Conservation (phyloP, 2,888 invertebrate genomes). For the Gibbula magus region DNA sequence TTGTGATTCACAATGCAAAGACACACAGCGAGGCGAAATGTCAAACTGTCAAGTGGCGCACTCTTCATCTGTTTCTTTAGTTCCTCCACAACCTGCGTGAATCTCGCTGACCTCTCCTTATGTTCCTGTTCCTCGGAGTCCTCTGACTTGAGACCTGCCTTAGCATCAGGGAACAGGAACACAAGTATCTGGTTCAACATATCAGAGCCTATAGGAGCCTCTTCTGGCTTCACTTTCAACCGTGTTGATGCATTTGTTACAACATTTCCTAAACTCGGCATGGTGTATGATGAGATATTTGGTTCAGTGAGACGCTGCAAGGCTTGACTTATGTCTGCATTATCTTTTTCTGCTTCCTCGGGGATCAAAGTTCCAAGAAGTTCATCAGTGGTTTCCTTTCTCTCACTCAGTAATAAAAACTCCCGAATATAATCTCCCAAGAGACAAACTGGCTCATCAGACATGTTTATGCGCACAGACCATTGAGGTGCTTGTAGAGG, state of each 20-base stretch:
- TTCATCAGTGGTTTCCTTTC: conserved; percentile 76
- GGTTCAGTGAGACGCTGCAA: conserved; percentile 85
- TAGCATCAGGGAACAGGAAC: conserved; percentile 92
- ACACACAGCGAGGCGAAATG: conserved; percentile 87
- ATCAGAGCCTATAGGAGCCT: conserved; percentile 87
- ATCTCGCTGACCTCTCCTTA: conserved; percentile 27
- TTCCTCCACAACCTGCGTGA: conserved; percentile 51
- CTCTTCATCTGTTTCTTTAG: conserved; percentile 82
- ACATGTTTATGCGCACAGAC: conserved; percentile 78
- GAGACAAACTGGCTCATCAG: conserved; percentile 84
- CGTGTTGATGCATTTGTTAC: conserved; percentile 63
- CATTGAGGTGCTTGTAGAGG: conserved; percentile 86
- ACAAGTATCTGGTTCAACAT: conserved; percentile 85
- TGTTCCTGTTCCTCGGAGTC: conserved; percentile 28
- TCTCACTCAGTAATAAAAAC: conserved; percentile 81
- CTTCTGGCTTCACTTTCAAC: conserved; percentile 70
- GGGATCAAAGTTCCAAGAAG: conserved; percentile 77
- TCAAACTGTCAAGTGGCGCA: conserved; percentile 85
- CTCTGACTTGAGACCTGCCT: conserved; percentile 64
- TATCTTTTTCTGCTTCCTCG: conserved; percentile 51
- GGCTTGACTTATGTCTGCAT: conserved; percentile 71
- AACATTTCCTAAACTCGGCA: conserved; percentile 66
- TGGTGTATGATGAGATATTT: conserved; percentile 58
- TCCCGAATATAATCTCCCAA: conserved; percentile 85
- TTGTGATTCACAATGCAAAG: conserved; percentile 74